These are phyloP conservation scores for Smutsia temminckii DNA, from an alignment of 2,797 vertebrate genomes.

Conservation along the genomic window DNA sequence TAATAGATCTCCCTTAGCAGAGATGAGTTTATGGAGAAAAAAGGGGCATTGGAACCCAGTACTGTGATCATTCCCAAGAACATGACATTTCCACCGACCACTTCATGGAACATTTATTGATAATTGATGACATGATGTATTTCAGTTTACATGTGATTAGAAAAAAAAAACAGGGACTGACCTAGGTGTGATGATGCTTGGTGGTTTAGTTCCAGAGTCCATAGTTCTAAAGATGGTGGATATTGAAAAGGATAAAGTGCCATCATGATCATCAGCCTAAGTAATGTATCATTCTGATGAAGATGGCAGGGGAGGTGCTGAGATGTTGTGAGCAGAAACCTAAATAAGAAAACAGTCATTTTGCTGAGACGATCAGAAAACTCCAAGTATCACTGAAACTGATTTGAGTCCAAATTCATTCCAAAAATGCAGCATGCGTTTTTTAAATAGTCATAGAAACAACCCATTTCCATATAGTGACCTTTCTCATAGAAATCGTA, in stretches of 20 bases:
- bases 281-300: background rate
- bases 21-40: background rate
- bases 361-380: background rate
- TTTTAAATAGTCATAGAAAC: conserved; percentile 14
- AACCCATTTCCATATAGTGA: conserved; percentile 34
- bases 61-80: background rate
- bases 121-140: background rate
- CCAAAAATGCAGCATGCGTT: background rate
- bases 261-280: background rate
- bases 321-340: background rate
- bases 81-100: background rate
- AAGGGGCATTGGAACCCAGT: background rate
- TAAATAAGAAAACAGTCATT: background rate
- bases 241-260: background rate
- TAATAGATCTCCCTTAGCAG: background rate
- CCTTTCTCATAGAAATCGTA: conserved; percentile 41
- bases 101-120: background rate
- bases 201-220: background rate
- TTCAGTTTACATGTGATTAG: background rate
- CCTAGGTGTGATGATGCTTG: background rate
- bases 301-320: background rate
- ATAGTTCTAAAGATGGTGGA: background rate
- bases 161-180: background rate
- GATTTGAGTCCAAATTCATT: background rate
- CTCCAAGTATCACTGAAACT: background rate